A percentile compares a stretch with the other conserved stretches of the same genome.
phyloP scores from a whole-genome alignment of 2,888 invertebrate species.

The Drosophila conformis region DNA sequence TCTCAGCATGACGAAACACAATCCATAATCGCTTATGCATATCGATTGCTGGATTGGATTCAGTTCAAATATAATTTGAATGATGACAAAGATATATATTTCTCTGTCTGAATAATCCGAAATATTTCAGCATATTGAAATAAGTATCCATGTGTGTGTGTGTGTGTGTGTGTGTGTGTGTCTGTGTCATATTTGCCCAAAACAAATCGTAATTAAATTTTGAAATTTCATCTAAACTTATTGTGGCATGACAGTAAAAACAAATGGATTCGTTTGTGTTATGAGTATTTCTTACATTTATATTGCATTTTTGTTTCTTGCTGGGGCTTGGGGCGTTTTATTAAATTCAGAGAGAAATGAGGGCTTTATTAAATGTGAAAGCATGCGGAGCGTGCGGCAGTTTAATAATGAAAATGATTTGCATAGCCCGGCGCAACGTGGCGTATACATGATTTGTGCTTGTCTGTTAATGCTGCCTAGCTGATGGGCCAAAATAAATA shows the following conservation, averaged over 20 bases:
- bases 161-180: too few relatives aligned
- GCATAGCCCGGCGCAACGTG: constrained; percentile 51
- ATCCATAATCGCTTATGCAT: constrained; percentile 16
- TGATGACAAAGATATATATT: neutral
- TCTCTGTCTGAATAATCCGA: neutral
- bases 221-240: neutral
- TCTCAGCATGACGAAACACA: constrained; percentile 26
- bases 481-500: constrained; percentile 18
- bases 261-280: neutral
- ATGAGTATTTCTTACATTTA: constrained; percentile 3
- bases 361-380: constrained; percentile 40
- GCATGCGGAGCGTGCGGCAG: constrained; percentile 24
- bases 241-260: neutral
- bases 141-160: neutral
- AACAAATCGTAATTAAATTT: neutral
- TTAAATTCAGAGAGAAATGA: constrained; percentile 8
- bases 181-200: neutral
- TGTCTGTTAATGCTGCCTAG: neutral
- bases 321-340: neutral
- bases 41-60: constrained; percentile 1
- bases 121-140: too few relatives aligned
- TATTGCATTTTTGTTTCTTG: neutral
- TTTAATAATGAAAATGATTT: constrained; percentile 50
- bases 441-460: constrained; percentile 49
- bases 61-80: neutral